These are phyloP conservation scores for Cyprinodon variegatus DNA, from an alignment of 2,113 vertebrate species.

Conservation along the genomic window DNA sequence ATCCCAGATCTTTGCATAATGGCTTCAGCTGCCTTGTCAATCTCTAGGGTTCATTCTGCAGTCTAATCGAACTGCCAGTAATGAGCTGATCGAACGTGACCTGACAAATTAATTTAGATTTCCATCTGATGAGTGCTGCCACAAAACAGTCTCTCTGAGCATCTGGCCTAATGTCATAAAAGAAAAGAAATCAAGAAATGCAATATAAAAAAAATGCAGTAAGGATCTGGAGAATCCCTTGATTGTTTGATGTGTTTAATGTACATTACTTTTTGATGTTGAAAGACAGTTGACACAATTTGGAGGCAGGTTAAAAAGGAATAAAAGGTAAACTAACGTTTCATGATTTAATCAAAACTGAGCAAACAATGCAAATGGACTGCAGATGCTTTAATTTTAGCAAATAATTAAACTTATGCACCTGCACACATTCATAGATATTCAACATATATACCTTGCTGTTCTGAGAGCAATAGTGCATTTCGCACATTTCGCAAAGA, in stretches of 20 bases:
- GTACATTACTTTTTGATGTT: constrained; percentile 21
- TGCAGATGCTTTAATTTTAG: constrained; percentile 24
- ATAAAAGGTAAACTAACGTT: constrained; percentile 3
- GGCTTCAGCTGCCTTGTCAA: constrained; percentile 77
- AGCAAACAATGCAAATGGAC: constrained; percentile 7
- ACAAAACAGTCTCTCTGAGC: constrained; percentile 38
- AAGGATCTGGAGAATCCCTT: constrained; percentile 41
- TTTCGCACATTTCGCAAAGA: too few relatives aligned
- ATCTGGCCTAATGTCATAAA: constrained; percentile 50
- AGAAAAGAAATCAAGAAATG: constrained; percentile 56
- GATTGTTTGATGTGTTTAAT: constrained; percentile 42
- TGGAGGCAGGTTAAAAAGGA: constrained; percentile 16
- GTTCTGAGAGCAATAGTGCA: not conserved
- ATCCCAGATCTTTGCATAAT: constrained; percentile 71
- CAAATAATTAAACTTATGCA: constrained; percentile 29
- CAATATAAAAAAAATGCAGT: constrained; percentile 62
- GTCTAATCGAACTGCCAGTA: constrained; percentile 72
- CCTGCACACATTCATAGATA: constrained; percentile 2
- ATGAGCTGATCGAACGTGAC: constrained; percentile 68
- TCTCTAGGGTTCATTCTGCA: constrained; percentile 66
- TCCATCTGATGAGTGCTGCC: constrained; percentile 66
- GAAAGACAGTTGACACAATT: constrained; percentile 32
- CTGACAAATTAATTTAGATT: constrained; percentile 80
- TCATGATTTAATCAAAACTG: constrained; percentile 24
- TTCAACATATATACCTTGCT: constrained; percentile 8